These are phyloP conservation scores for Dissostichus mawsoni DNA, from an alignment of 2,113 vertebrate genomes.

Conservation along the genomic window DNA sequence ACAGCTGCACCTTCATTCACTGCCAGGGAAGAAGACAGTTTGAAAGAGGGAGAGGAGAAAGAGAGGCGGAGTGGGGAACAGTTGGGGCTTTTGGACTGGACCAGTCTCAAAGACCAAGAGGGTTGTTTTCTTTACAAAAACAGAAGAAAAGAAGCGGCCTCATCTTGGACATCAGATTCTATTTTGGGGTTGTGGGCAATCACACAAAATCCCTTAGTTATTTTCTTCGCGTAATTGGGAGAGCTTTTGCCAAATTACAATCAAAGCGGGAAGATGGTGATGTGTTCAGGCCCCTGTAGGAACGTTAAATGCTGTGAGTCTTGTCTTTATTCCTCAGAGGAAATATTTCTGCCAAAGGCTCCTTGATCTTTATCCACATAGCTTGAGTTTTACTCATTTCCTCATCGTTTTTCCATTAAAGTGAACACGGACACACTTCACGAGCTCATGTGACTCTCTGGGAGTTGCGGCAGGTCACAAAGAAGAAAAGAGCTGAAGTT, in stretches of 20 bases:
- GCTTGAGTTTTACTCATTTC: conserved; percentile 73
- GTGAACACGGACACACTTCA: conserved; percentile 40
- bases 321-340: conserved; percentile 37
- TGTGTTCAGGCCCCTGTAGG: conserved; percentile 50
- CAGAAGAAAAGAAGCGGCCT: conserved; percentile 34
- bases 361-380: conserved; percentile 69
- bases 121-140: conserved; percentile 48
- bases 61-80: conserved; percentile 54
- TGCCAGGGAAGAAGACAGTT: conserved; percentile 66
- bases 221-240: conserved; percentile 66
- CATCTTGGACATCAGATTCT: conserved; percentile 60
- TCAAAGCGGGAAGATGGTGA: conserved; percentile 65
- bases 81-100: conserved; percentile 67
- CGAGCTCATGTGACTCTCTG: conserved; percentile 27
- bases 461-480: conserved; percentile 49
- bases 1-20: conserved; percentile 79
- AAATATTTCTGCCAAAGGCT: conserved; percentile 60
- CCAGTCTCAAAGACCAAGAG: conserved; percentile 59
- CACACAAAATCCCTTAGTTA: conserved; percentile 45
- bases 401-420: conserved; percentile 66
- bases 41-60: conserved; percentile 64
- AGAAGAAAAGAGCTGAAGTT: conserved; percentile 39
- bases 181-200: conserved; percentile 52
- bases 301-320: conserved; percentile 55
- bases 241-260: conserved; percentile 71